A percentile compares a stretch with the other conserved stretches of the same genome.
phyloP scores from a whole-genome alignment of 1,140 invertebrate genomes.

The Trichogramma pretiosum region DNA sequence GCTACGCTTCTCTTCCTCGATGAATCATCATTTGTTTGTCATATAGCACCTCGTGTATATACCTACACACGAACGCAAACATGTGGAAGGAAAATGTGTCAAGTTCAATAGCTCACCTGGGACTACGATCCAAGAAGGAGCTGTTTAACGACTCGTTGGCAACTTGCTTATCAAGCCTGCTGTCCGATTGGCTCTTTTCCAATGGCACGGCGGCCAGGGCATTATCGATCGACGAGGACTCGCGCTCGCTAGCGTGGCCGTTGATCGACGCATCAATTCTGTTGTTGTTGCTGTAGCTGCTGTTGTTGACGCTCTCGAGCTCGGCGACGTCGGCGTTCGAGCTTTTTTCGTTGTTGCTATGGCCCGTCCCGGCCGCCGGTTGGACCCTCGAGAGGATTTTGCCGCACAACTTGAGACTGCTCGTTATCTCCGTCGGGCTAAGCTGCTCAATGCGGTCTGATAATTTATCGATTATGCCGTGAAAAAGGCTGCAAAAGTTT shows the following conservation, averaged over 20 bases:
- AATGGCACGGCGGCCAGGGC: conserved; percentile 37
- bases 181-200: conserved; percentile 60
- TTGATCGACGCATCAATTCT: conserved; percentile 12
- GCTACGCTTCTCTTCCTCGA: too few relatives aligned
- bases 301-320: conserved; percentile 19
- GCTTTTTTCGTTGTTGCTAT: too few relatives aligned
- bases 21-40: too few relatives aligned
- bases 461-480: conserved; percentile 55
- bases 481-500: conserved; percentile 37
- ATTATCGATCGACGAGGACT: conserved; percentile 27
- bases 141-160: conserved; percentile 12
- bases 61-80: too few relatives aligned
- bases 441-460: conserved; percentile 52
- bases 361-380: conserved; percentile 48
- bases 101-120: conserved; percentile 11
- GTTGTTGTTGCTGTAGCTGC: too few relatives aligned
- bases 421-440: conserved; percentile 54
- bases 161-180: conserved; percentile 50
- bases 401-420: conserved; percentile 58
- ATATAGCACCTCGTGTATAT: too few relatives aligned
- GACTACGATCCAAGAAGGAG: conserved; percentile 30
- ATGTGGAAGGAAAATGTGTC: neutral
- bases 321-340: conserved; percentile 26
- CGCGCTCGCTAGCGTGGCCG: neutral
- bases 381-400: conserved; percentile 72